Evolutionary conservation across 2,888 invertebrate species (phyloP), one percentile per base, ranked within the genome.

Genomic region (Andrena chrysosceles): DNA sequence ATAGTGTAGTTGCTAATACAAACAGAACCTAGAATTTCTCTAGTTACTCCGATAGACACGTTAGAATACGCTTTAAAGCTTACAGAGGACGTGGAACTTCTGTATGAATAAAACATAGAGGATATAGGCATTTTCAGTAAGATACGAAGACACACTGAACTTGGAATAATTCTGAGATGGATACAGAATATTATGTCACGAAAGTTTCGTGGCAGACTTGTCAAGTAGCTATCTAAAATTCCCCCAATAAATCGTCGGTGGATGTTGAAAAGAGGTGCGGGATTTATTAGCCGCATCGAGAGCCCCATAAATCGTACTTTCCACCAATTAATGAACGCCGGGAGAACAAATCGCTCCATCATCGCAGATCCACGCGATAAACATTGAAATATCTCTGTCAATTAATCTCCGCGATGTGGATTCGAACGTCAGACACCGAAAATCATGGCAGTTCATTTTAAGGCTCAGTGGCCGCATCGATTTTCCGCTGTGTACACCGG

Each of bases 341-440:
- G n/a, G n/a, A 7, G 16, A 74, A 66, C 20, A 59, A 74, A 72
- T 52, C 56, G 33, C n/a, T 33, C 33, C 31, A 23, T 66, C 74
- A 62, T 26, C 23, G 20, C 13, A 20, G 23, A 29, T 23, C 20
- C 42, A n/a, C 29, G 7, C 31, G 29, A 49, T 59, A 52, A 62
- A 62, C 33, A 71, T 62, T 8, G 62, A 71, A 62, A 71, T 33
- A 62, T 49, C 62, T 62, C 8, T 26, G 49, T 8, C 49, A 31
- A 71, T 71, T 71, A 71, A 63, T 71, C 49, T 49, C 49, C 16
- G 13, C 16, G 16, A n/a, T 49, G 33, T 2, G 31, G 23, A 63
- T 63, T 35, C 16, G 5, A 66, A 31, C n/a, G 31, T n/a, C 13
- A 7, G 52, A 29, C 42, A 7, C n/a, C 23, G 13, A 70, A 29